Evolutionary conservation across 2,113 vertebrate genomes (phyloP), one percentile per base, ranked within the genome.

Genomic region (Pseudorhombus dupliciocellatus): DNA sequence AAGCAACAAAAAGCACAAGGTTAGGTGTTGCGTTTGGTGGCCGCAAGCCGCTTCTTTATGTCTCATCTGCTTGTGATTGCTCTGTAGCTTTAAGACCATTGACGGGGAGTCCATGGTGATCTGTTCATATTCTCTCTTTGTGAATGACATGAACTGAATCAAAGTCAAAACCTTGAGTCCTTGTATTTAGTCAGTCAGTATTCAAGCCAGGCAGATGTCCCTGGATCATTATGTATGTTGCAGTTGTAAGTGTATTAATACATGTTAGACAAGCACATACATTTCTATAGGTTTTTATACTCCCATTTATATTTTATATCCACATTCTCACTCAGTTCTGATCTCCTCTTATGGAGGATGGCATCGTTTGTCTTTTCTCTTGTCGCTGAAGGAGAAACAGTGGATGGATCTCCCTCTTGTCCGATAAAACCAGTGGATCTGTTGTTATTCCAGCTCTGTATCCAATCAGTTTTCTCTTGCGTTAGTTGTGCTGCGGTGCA

Each of bases 381-480:
- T n/a, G 46, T 54, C 16, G 42, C 40, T 64, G 21, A 4, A 16
- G 51, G n/a, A 31, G 46, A 26, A 44, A 55, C 12, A 3, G 37
- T 10, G 48, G 70, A 79, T 18, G 52, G 48, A 54, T 69, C 59
- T 55, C 26, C 62, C n/a, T 53, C 1, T 7, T 51, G 46, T 79
- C 62, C 1, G 28, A 74, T 62, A 70, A 64, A 77, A 66, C 40
- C 66, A 51, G 18, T 12, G 24, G 21, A 28, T 65, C 59, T 55
- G 54, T 62, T 81, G 42, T 77, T 79, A 53, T 77, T 75, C 70
- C 61, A 58, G 30, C 18, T 44, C 63, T 67, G 56, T 65, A 63
- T 42, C 58, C 58, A 76, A 72, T 85, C 71, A 25, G 26, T 72
- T 84, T 80, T 74, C 65, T 77, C 65, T 55, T 2, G 52, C 50